Evolutionary conservation across 2,888 invertebrate species (phyloP).

Genomic region (Polymixis lichenea): DNA sequence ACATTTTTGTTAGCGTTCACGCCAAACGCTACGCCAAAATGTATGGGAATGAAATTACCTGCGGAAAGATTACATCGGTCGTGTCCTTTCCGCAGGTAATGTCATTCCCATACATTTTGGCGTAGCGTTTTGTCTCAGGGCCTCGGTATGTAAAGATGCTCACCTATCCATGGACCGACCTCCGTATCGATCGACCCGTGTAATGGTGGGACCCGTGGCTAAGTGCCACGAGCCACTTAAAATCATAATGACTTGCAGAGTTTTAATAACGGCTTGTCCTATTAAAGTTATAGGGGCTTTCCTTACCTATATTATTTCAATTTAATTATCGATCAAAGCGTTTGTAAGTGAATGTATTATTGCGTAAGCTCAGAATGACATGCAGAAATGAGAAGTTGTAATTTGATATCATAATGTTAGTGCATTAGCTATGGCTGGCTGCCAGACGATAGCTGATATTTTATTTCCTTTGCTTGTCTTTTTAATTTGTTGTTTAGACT

Average conservation of each 20-base stretch:
- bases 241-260: background rate
- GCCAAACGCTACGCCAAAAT: too few relatives aligned
- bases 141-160: too few relatives aligned
- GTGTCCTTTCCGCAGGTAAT: too few relatives aligned
- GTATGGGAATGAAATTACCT: too few relatives aligned
- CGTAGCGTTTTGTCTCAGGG: too few relatives aligned
- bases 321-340: background rate
- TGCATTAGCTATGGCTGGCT: conserved; percentile 21
- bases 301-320: background rate
- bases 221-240: background rate
- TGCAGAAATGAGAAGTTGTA: conserved; percentile 25
- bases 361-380: conserved; percentile 2
- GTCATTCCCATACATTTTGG: too few relatives aligned
- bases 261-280: background rate
- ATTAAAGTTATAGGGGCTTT: background rate
- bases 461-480: background rate
- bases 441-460: conserved; percentile 12
- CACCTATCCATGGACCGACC: too few relatives aligned
- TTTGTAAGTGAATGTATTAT: background rate
- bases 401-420: conserved; percentile 32
- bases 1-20: too few relatives aligned
- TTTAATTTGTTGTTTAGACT: too few relatives aligned
- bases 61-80: too few relatives aligned
- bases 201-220: too few relatives aligned
- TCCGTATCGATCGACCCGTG: too few relatives aligned